Evolutionary conservation across 1,140 invertebrate genomes (phyloP).

Genomic region (Coelopa frigida): DNA sequence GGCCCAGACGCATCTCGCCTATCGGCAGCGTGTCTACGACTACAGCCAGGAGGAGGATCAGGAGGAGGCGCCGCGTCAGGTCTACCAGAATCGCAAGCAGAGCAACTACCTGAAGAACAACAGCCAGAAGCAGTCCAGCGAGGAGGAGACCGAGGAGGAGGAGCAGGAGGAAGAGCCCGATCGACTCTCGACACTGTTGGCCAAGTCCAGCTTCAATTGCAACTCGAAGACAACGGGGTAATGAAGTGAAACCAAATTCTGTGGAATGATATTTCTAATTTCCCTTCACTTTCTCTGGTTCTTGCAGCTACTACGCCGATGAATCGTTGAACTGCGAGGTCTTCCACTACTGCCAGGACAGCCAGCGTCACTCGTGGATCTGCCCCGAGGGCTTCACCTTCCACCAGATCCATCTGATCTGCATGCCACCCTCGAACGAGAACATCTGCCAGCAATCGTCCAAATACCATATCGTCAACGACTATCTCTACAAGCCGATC

Average conservation of each 20-base stretch:
- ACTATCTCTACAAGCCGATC: slow-evolving; percentile 83
- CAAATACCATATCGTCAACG: slow-evolving; percentile 87
- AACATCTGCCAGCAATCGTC: slow-evolving; percentile 85
- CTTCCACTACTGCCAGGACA: slow-evolving; percentile 91
- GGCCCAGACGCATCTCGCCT: slow-evolving; percentile 38
- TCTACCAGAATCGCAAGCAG: slow-evolving; percentile 36
- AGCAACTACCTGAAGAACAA: slow-evolving; percentile 26
- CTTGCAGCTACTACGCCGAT: slow-evolving; percentile 71
- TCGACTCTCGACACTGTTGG: slow-evolving; percentile 66
- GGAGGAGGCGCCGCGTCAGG: slow-evolving; percentile 38
- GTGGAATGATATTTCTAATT: background rate
- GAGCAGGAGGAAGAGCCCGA: slow-evolving; percentile 80
- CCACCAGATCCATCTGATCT: slow-evolving; percentile 89
- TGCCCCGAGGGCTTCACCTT: slow-evolving; percentile 88
- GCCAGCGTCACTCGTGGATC: slow-evolving; percentile 85
- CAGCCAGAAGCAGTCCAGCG: slow-evolving; percentile 21
- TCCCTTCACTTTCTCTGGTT: background rate
- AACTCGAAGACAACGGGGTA: slow-evolving; percentile 67
- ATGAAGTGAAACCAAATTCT: background rate
- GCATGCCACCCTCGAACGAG: slow-evolving; percentile 82
- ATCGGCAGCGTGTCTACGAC: slow-evolving; percentile 33
- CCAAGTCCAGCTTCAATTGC: slow-evolving; percentile 78
- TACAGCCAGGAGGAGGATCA: slow-evolving; percentile 40
- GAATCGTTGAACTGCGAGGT: slow-evolving; percentile 83
- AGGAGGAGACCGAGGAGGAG: slow-evolving; percentile 50